These are phyloP conservation scores for Odontomachus brunneus DNA, from an alignment of 1,140 invertebrate species.

Conservation along the genomic window DNA sequence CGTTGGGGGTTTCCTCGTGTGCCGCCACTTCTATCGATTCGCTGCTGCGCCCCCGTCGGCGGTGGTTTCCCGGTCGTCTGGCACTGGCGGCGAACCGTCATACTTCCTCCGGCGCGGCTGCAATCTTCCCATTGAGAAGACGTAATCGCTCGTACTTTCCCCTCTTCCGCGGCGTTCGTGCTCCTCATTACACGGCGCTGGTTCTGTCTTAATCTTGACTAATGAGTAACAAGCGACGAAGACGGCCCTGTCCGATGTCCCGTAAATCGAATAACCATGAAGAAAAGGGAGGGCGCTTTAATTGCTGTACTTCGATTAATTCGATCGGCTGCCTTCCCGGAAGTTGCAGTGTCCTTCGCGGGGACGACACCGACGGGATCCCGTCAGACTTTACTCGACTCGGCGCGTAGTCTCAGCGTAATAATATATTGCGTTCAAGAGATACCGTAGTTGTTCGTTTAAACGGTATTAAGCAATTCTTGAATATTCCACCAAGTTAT, in stretches of 20 bases:
- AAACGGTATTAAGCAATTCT: slow-evolving; percentile 15
- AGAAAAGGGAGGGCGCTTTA: slow-evolving; percentile 45
- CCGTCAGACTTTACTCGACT: slow-evolving; percentile 18
- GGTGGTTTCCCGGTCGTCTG: slow-evolving; percentile 69
- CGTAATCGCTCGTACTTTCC: slow-evolving; percentile 49
- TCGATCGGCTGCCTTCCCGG: slow-evolving; percentile 43
- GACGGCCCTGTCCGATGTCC: slow-evolving; percentile 33
- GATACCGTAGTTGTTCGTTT: slow-evolving; percentile 11
- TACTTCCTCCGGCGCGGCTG: slow-evolving; percentile 52
- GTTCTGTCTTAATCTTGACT: slow-evolving; percentile 60
- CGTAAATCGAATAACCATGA: slow-evolving; percentile 52
- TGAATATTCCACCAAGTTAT: not conserved
- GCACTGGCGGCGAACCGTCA: slow-evolving; percentile 61
- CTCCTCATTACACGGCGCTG: slow-evolving; percentile 49
- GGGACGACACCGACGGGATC: slow-evolving; percentile 9
- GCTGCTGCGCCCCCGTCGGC: slow-evolving; percentile 43
- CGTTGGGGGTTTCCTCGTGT: slow-evolving; percentile 69
- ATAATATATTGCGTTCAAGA: slow-evolving; percentile 16
- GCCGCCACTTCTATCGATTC: slow-evolving; percentile 69
- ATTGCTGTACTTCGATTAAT: slow-evolving; percentile 56
- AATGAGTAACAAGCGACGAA: slow-evolving; percentile 57
- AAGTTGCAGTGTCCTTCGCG: slow-evolving; percentile 27
- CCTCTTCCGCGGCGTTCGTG: slow-evolving; percentile 33
- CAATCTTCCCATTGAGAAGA: slow-evolving; percentile 40
- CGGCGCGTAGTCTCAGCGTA: not conserved